phyloP scores from a whole-genome alignment of 2,113 vertebrate species.

The Sylvietta virens region DNA sequence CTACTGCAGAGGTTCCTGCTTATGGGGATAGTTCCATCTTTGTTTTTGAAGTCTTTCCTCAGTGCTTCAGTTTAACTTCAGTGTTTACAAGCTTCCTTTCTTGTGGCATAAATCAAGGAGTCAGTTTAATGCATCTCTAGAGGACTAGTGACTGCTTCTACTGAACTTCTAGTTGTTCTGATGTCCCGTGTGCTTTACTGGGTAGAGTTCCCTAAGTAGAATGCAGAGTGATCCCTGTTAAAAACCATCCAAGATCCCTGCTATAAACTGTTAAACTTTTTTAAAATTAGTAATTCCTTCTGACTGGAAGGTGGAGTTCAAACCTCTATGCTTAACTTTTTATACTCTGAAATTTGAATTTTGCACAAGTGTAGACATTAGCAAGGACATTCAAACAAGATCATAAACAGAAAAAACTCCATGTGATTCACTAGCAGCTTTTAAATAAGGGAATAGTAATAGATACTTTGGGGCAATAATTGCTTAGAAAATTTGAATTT shows the following conservation, averaged over 20 bases:
- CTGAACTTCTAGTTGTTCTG: neutral
- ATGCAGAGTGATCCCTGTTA: neutral
- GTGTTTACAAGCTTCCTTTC: neutral
- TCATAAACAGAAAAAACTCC: neutral
- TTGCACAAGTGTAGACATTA: rapidly evolving
- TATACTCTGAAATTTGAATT: neutral
- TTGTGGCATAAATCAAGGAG: neutral
- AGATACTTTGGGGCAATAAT: neutral
- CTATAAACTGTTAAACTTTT: neutral
- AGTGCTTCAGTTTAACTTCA: neutral
- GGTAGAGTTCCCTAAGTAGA: neutral
- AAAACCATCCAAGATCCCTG: neutral
- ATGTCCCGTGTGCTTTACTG: neutral
- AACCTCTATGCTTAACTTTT: neutral
- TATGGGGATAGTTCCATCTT: neutral
- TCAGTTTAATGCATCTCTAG: neutral
- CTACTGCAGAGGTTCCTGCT: neutral
- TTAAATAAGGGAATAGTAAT: neutral
- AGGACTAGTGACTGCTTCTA: neutral
- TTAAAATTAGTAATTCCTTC: neutral
- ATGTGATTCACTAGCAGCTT: neutral
- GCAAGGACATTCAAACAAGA: neutral
- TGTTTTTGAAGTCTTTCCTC: neutral
- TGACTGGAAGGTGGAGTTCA: neutral
- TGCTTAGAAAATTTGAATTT: neutral